phyloP scores from a whole-genome alignment of 1,140 invertebrate genomes.

The Oryzaephilus surinamensis region DNA sequence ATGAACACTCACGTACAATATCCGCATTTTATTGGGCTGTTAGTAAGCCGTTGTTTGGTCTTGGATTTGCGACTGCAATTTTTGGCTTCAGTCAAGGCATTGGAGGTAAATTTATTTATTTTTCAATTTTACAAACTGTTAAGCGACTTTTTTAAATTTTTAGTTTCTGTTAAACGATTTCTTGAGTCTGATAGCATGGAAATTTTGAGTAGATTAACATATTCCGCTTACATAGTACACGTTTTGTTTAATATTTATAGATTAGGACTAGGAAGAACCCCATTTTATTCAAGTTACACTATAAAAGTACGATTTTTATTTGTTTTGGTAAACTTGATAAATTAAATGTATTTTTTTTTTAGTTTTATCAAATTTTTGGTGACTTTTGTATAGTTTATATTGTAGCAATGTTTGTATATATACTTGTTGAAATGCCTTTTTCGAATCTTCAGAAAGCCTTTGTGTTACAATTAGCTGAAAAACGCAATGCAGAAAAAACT shows the following conservation, averaged over 20 bases:
- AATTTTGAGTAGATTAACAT: constrained; percentile 18
- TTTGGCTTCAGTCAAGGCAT: constrained; percentile 22
- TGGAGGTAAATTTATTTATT: constrained; percentile 23
- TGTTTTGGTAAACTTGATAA: constrained; percentile 8
- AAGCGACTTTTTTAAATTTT: constrained; percentile 12
- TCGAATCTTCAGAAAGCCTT: constrained; percentile 21
- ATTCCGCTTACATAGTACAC: constrained; percentile 20
- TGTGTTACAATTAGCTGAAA: constrained; percentile 15
- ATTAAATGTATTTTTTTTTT: constrained; percentile 5
- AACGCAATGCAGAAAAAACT: background rate
- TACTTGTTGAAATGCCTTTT: constrained; percentile 24
- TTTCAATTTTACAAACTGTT: background rate
- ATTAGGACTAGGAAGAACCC: too few relatives aligned
- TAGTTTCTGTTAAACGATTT: constrained; percentile 17
- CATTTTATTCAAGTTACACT: constrained; percentile 11
- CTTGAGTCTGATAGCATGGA: constrained; percentile 13
- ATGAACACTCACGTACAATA: constrained; percentile 9
- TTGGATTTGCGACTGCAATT: too few relatives aligned
- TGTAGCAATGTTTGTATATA: constrained; percentile 15
- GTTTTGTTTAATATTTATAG: constrained; percentile 15
- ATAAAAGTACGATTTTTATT: constrained; percentile 12
- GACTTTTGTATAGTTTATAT: constrained; percentile 17
- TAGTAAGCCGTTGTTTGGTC: constrained; percentile 19
- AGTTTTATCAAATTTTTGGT: constrained; percentile 13
- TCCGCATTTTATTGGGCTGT: constrained; percentile 22